Base-by-base conservation (phyloP, 1,140 invertebrate genomes). In the Eueides isabella region DNA sequence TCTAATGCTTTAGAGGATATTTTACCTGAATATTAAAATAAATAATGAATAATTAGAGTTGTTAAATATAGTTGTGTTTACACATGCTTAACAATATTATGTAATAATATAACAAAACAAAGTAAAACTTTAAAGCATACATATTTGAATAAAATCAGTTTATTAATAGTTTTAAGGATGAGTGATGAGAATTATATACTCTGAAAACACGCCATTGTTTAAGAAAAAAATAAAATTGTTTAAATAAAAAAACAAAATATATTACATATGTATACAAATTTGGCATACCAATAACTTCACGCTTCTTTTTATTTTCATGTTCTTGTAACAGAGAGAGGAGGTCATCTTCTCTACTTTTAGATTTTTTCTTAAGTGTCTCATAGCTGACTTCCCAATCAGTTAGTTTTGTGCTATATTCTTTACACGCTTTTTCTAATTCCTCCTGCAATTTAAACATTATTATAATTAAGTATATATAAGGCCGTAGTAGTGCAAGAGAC, bases 351-450 rank as follows among this genome's bases (percentile, higher is more conserved):
- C 91, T 81, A 1, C 61, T 81, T 74, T 89, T 89, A 5, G 84
- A 73, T 76, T 92, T 92, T 28, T 85, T 85, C 77, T 85, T 82
- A 4, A 91, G 66, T 29, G 86, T 89, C 41, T 92, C 89, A 61
- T 86, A 89, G 67, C 80, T 90, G 5, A 92, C 85, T 79, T 92
- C 91, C 63, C 74, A 84, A 66, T 92, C 91, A 12, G 87, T 90
- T 30, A 92, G 67, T 78, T 86, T 89, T 2, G 83, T 89, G 11
- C 78, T 75, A 63, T 84, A 87, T 11, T 86, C 78, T 69, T 85
- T 82, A 69, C 85, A 89, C 5, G 68, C 67, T 33, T 65, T 55
- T 81, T 88, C 84, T 63, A 90, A 77, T 28, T 85, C 77, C n/a
- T 29, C 14, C 89, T 92, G 80, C 61, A 83, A 79, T 28, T 64